phyloP scores from a whole-genome alignment of 2,888 invertebrate species.

The Aphodius sticticus region DNA sequence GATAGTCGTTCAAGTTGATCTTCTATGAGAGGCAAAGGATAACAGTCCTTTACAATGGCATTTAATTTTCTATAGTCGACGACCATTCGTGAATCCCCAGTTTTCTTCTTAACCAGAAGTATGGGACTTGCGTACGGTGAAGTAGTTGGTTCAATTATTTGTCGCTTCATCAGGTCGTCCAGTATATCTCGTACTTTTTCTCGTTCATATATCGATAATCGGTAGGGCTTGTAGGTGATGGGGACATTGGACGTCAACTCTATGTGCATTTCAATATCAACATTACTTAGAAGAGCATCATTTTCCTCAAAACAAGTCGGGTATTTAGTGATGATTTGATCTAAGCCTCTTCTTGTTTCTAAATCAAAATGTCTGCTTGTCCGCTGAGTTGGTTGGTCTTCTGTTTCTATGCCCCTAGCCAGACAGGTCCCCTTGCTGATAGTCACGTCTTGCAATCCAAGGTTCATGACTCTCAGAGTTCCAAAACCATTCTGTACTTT shows the following conservation, averaged over 20 bases:
- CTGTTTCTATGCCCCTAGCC: constrained; percentile 10
- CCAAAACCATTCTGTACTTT: neutral
- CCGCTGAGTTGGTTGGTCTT: neutral
- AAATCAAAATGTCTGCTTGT: too few relatives aligned
- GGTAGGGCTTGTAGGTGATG: too few relatives aligned
- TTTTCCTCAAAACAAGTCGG: constrained; percentile 13
- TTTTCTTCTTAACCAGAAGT: constrained; percentile 37
- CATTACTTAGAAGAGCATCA: neutral
- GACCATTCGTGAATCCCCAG: constrained; percentile 36
- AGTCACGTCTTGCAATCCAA: constrained; percentile 16
- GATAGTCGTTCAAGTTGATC: constrained; percentile 36
- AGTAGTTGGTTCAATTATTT: too few relatives aligned
- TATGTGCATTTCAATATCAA: too few relatives aligned
- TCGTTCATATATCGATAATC: too few relatives aligned
- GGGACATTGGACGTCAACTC: too few relatives aligned
- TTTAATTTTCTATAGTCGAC: constrained; percentile 36
- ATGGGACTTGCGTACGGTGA: too few relatives aligned
- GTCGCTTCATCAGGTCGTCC: too few relatives aligned
- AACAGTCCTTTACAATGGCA: constrained; percentile 15
- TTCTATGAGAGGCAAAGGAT: constrained; percentile 14
- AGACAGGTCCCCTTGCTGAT: too few relatives aligned
- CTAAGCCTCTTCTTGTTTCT: constrained; percentile 1
- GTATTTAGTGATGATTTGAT: constrained; percentile 7
- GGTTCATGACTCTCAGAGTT: neutral
- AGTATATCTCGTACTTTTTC: too few relatives aligned